These are phyloP conservation scores for Eulemur albifrons DNA, from an alignment of 2,797 vertebrate species.

Conservation along the genomic window DNA sequence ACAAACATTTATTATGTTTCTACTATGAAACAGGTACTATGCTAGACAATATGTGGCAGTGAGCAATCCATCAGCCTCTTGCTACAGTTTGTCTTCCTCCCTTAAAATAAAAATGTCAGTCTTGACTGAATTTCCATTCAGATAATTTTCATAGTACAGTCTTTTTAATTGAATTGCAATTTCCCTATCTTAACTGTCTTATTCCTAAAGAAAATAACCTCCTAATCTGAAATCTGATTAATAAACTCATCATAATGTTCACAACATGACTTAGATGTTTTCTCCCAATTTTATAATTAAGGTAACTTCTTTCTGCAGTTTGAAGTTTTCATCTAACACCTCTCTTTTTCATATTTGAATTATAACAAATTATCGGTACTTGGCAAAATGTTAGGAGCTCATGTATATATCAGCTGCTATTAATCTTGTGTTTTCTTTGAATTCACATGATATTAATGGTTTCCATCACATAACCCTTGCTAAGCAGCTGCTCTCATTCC, in stretches of 20 bases:
- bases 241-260: neutral
- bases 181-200: neutral
- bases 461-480: neutral
- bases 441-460: constrained; percentile 28
- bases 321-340: neutral
- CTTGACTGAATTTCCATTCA: neutral
- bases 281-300: neutral
- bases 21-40: neutral
- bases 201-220: neutral
- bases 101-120: neutral
- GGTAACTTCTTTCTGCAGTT: neutral
- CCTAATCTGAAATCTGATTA: neutral
- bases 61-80: neutral
- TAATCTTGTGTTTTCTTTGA: constrained; percentile 48
- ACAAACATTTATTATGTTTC: neutral
- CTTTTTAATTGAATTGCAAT: neutral
- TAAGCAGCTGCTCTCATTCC: neutral
- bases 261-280: neutral
- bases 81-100: neutral
- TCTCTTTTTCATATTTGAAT: neutral
- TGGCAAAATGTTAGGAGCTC: neutral
- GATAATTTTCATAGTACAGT: neutral
- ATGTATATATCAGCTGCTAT: constrained; percentile 21
- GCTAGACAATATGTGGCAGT: neutral
- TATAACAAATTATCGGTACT: constrained; percentile 7